phyloP scores from a whole-genome alignment of 2,113 vertebrate species.

The Pygoscelis antarcticus region DNA sequence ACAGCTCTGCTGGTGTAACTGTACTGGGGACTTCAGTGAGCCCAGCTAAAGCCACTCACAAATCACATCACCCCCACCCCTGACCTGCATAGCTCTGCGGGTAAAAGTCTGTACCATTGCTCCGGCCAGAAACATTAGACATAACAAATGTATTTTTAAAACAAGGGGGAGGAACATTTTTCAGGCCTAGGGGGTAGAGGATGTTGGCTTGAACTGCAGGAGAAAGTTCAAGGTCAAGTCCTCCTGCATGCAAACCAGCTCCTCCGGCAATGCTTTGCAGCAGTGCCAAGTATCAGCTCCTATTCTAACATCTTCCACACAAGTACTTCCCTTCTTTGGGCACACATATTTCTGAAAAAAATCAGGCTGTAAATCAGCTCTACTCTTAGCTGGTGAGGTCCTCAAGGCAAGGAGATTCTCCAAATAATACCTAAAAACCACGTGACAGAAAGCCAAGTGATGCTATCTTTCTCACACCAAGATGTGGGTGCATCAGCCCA shows the following conservation, averaged over 20 bases:
- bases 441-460: background rate
- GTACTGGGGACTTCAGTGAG: background rate
- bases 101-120: background rate
- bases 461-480: background rate
- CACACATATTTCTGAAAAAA: background rate
- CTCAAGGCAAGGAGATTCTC: background rate
- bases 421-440: background rate
- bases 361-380: background rate
- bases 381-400: background rate
- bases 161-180: conserved; percentile 6
- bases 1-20: background rate
- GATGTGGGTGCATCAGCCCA: background rate
- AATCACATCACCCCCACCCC: conserved; percentile 20
- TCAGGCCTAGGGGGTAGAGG: conserved; percentile 7
- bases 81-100: conserved; percentile 5
- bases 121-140: conserved; percentile 42
- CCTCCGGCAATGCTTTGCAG: background rate
- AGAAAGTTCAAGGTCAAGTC: conserved; percentile 44
- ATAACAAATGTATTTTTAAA: conserved; percentile 62
- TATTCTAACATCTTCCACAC: background rate
- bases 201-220: conserved; percentile 24
- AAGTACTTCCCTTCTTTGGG: background rate
- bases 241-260: background rate
- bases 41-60: background rate
- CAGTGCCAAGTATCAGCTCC: background rate